These are phyloP conservation scores for Datnioides undecimradiatus DNA, from an alignment of 2,113 vertebrate genomes.

Conservation along the genomic window DNA sequence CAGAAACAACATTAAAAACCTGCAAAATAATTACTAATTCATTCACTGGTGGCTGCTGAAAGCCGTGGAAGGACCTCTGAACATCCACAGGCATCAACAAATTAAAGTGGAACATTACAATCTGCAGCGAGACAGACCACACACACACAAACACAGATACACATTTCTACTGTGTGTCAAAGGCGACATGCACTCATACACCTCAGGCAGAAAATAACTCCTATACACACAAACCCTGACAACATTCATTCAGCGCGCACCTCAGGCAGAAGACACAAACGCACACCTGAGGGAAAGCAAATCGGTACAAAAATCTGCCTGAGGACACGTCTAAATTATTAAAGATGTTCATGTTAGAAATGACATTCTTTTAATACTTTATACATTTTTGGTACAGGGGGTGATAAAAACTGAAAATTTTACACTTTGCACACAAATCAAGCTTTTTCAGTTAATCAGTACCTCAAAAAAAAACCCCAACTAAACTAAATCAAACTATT, in stretches of 20 bases:
- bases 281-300: slow-evolving; percentile 5
- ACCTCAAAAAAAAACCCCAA: too few species aligned
- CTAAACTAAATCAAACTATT: not conserved
- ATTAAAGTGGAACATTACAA: slow-evolving; percentile 28
- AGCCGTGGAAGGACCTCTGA: not conserved
- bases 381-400: not conserved
- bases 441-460: too few species aligned
- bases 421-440: too few species aligned
- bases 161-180: not conserved
- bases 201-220: not conserved
- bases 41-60: slow-evolving; percentile 19
- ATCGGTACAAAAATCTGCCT: slow-evolving; percentile 9
- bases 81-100: slow-evolving; percentile 32
- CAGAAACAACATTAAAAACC: slow-evolving; percentile 35
- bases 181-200: not conserved
- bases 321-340: not conserved
- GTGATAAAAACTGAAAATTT: not conserved
- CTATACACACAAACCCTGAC: not conserved
- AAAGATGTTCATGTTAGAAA: not conserved
- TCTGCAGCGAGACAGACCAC: not conserved
- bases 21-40: slow-evolving; percentile 50
- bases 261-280: slow-evolving; percentile 7
- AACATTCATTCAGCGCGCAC: not conserved
- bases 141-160: not conserved
- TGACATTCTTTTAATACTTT: not conserved